Evolutionary conservation across 64 coral and sea anemone species (phyloP), one percentile per base, ranked within the genome.

Genomic region (Montipora foliosa): DNA sequence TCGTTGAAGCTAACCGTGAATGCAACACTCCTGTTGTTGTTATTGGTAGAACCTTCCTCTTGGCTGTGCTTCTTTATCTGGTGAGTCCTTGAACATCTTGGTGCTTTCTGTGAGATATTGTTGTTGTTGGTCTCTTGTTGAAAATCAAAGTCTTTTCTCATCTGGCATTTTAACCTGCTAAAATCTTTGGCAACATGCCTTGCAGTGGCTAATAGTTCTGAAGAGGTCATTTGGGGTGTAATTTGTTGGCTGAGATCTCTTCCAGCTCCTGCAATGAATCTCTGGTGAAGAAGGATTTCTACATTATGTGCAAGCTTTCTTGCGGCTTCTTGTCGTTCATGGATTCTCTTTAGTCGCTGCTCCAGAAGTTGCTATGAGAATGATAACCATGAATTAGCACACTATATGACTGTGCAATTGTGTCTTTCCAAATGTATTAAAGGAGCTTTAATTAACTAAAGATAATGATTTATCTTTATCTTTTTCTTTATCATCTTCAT

Each of bases 271-370:
- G 46, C 6, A 49, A 94, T 46, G 19, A 87, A 88, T 46, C 87
- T 89, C 47, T 94, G 93, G 6, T 94, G 93, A 4, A 94, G 71
- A 22, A 94, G 51, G 4, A 80, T 89, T 44, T 94, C 93, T 24
- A 94, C 93, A 77, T 94, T 90, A 9, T 94, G 77, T 49, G 93
- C 93, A 24, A 94, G 87, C 77, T 90, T 94, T 84, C 78, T 82
- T 45, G 87, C 87, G 16, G 87, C 93, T 72, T 94, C 93, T 84
- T 94, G 93, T 76, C 93, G 74, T 45, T 89, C 79, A 77, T 90
- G 93, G 24, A 94, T 96, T 73, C 86, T 96, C 57, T 84, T 67
- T 4, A 96, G 71, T 79, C 50, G 75, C 11, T 93, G 67, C 73
- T 93, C 87, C 68, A 76, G n/a, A 29, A 69, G 75, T 89, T 96